Percentiles rank a stretch among this genome's conserved stretches.
These are phyloP conservation scores for Boulengeromyrus knoepffleri DNA, from an alignment of 2,113 vertebrate genomes.

Conservation along the genomic window DNA sequence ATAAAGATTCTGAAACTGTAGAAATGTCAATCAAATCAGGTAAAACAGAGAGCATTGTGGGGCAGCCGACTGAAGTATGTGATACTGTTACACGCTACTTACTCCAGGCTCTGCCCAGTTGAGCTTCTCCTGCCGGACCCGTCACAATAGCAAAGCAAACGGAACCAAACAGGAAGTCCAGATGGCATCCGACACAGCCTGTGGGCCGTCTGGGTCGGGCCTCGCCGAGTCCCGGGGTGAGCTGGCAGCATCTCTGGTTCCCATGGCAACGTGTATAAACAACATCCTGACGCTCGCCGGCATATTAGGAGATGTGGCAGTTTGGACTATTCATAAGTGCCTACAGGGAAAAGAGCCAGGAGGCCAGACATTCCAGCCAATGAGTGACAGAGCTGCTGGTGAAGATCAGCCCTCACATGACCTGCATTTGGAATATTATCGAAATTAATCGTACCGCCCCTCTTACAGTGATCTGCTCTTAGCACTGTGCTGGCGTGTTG, in stretches of 20 bases:
- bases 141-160: not conserved
- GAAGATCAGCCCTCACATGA: not conserved
- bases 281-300: constrained; percentile 23
- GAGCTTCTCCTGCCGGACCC: not conserved
- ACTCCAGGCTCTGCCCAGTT: not conserved
- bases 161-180: not conserved
- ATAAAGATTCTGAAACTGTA: not conserved
- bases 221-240: not conserved
- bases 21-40: not conserved
- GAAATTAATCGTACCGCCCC: not conserved
- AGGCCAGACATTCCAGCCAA: not conserved
- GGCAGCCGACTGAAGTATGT: not conserved
- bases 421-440: not conserved
- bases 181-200: not conserved
- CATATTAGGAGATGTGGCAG: constrained; percentile 37
- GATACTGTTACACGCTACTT: not conserved
- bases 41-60: not conserved
- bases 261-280: constrained; percentile 26
- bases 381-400: not conserved
- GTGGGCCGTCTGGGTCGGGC: not conserved
- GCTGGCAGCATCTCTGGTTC: not conserved
- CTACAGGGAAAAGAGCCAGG: not conserved
- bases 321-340: not conserved
- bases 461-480: not conserved
- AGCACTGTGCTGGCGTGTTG: not conserved